phyloP scores from a whole-genome alignment of 2,888 invertebrate genomes.

The Drosophila infuscata region DNA sequence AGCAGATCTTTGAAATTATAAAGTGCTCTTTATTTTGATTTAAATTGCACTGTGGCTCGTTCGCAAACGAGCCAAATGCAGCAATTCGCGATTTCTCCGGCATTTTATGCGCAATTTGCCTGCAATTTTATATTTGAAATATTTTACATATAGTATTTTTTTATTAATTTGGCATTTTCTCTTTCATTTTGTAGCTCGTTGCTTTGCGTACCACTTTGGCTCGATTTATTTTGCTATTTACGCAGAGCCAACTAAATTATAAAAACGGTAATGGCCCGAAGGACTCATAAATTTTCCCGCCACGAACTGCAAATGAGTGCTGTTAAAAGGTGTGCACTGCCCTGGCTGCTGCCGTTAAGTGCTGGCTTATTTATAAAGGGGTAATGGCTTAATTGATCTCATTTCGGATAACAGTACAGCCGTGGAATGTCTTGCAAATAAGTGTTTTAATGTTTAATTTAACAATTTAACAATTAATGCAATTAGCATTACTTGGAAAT shows the following conservation, averaged over 20 bases:
- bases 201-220: slow-evolving; percentile 18
- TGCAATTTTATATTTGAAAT: slow-evolving; percentile 44
- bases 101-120: slow-evolving; percentile 48
- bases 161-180: slow-evolving; percentile 4
- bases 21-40: slow-evolving; percentile 46
- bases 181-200: slow-evolving; percentile 14
- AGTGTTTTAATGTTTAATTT: slow-evolving; percentile 5
- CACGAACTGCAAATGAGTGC: slow-evolving; percentile 19
- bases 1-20: slow-evolving; percentile 32
- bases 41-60: slow-evolving; percentile 69
- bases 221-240: slow-evolving; percentile 28
- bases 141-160: slow-evolving; percentile 14
- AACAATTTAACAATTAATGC: neutral
- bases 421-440: slow-evolving; percentile 4
- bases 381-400: slow-evolving; percentile 46
- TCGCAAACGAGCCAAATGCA: slow-evolving; percentile 44
- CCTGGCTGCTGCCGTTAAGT: slow-evolving; percentile 46
- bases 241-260: slow-evolving; percentile 65
- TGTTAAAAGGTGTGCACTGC: neutral
- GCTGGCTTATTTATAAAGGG: slow-evolving; percentile 39
- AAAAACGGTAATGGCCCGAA: slow-evolving; percentile 72
- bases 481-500: slow-evolving; percentile 13
- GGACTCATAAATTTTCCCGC: slow-evolving; percentile 65
- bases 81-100: slow-evolving; percentile 21
- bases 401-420: slow-evolving; percentile 23